phyloP scores from a whole-genome alignment of 2,797 vertebrate species.

The Mormyrops boulengeri region DNA sequence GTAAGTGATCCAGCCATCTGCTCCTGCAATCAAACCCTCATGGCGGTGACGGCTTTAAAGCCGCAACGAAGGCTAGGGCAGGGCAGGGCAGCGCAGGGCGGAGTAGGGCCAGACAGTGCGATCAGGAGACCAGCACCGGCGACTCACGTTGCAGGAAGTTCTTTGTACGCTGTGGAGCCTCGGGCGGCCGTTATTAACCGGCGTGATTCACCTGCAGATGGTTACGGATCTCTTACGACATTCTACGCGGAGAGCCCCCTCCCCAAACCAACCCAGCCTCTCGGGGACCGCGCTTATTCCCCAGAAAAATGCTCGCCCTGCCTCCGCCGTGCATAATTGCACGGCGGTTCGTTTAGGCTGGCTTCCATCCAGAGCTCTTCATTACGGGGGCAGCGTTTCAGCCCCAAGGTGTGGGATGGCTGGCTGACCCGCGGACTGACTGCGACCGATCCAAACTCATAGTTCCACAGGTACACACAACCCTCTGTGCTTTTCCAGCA shows the following conservation, averaged over 20 bases:
- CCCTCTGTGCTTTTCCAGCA: not conserved
- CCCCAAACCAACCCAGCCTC: not conserved
- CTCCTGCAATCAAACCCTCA: constrained; percentile 62
- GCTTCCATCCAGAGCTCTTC: constrained; percentile 6
- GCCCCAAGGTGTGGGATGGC: not conserved
- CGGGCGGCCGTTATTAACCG: constrained; percentile 73
- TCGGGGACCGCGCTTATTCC: not conserved
- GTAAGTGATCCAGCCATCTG: constrained; percentile 68
- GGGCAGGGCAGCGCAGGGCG: not conserved
- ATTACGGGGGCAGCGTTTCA: constrained; percentile 9
- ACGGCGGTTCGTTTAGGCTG: not conserved
- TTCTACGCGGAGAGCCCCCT: constrained; percentile 33
- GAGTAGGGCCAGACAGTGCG: constrained; percentile 15
- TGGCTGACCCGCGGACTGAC: not conserved
- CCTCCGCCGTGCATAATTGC: constrained; percentile 7
- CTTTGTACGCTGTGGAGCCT: constrained; percentile 68
- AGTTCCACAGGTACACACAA: not conserved
- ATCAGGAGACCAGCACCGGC: constrained; percentile 27
- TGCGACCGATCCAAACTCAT: not conserved
- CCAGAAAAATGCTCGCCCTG: not conserved
- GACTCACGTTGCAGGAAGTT: constrained; percentile 71
- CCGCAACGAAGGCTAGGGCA: constrained; percentile 39
- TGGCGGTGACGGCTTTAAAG: constrained; percentile 37
- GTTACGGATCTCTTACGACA: constrained; percentile 67
- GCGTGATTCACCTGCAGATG: constrained; percentile 68